Conservation (phyloP, 2,113 vertebrate species). For the Machaerirhynchus nigripectus region DNA sequence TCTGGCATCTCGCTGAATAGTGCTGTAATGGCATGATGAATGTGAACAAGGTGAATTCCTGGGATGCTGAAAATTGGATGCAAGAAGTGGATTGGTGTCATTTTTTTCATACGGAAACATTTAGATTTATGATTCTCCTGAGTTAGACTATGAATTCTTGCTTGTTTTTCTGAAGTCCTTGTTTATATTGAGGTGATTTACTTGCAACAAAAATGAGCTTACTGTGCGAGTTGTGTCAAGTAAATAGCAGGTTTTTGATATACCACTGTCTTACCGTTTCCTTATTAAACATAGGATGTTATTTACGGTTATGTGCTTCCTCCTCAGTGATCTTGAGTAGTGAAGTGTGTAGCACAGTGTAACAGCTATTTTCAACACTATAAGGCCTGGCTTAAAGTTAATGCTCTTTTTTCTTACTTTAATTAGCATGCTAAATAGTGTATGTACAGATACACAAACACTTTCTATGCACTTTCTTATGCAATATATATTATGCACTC, state of each 20-base stretch:
- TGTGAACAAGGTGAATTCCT: slow-evolving; percentile 41
- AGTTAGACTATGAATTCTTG: slow-evolving; percentile 54
- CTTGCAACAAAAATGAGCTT: slow-evolving; percentile 50
- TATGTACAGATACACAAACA: neutral
- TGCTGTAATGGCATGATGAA: neutral
- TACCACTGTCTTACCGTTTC: slow-evolving; percentile 36
- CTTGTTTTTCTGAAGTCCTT: slow-evolving; percentile 54
- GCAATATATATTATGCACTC: neutral
- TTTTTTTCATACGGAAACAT: slow-evolving; percentile 20
- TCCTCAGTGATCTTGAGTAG: slow-evolving; percentile 37
- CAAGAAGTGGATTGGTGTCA: slow-evolving; percentile 48
- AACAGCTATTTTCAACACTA: slow-evolving; percentile 16
- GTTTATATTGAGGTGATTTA: slow-evolving; percentile 62
- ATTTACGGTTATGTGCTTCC: slow-evolving; percentile 39
- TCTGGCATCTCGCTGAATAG: slow-evolving; percentile 46
- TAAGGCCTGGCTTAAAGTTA: neutral
- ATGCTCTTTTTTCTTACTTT: neutral
- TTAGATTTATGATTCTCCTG: slow-evolving; percentile 58
- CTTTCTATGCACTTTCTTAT: neutral
- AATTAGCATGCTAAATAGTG: neutral
- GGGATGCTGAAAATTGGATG: slow-evolving; percentile 35
- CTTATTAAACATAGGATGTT: slow-evolving; percentile 27
- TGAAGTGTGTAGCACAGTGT: neutral
- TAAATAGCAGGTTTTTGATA: slow-evolving; percentile 46
- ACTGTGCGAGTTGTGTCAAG: slow-evolving; percentile 14